phyloP scores from a whole-genome alignment of 2,888 invertebrate genomes.

The Monopis laevigella region DNA sequence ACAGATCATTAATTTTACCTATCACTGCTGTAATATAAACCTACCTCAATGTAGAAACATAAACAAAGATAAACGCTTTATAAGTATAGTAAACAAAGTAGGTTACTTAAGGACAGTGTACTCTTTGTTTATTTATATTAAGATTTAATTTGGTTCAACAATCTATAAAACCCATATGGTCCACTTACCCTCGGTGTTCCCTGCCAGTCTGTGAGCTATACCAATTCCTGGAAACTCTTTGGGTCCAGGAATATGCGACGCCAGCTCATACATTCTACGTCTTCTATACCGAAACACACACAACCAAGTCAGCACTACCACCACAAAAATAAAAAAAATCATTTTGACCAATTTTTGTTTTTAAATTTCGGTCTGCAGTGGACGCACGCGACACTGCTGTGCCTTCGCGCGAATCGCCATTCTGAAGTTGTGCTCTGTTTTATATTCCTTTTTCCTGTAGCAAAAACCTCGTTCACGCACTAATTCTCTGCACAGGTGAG shows the following conservation, averaged over 20 bases:
- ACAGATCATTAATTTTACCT: no score
- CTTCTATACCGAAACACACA: constrained; percentile 31
- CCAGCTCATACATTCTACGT: constrained; percentile 37
- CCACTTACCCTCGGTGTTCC: constrained; percentile 40
- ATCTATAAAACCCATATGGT: no score
- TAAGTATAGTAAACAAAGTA: no score
- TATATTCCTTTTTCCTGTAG: constrained; percentile 24
- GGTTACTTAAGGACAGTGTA: no score
- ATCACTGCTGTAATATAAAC: no score
- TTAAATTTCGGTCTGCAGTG: background rate
- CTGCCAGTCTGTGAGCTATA: constrained; percentile 30
- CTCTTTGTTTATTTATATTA: no score
- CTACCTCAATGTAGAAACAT: no score
- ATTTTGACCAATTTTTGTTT: constrained; percentile 3
- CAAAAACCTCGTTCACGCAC: constrained; percentile 22
- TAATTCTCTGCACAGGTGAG: constrained; percentile 22
- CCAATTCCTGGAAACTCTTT: constrained; percentile 36
- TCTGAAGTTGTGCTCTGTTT: constrained; percentile 18
- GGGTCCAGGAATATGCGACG: constrained; percentile 27
- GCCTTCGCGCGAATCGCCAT: constrained; percentile 15
- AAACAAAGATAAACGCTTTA: no score
- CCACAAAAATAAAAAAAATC: constrained; percentile 21
- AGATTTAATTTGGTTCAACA: no score
- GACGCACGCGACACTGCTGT: constrained; percentile 12
- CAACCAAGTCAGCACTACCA: constrained; percentile 26